A percentile compares a stretch with the other conserved stretches of the same genome.
phyloP scores from a whole-genome alignment of 2,113 vertebrate genomes.

The Limnothrissa miodon region DNA sequence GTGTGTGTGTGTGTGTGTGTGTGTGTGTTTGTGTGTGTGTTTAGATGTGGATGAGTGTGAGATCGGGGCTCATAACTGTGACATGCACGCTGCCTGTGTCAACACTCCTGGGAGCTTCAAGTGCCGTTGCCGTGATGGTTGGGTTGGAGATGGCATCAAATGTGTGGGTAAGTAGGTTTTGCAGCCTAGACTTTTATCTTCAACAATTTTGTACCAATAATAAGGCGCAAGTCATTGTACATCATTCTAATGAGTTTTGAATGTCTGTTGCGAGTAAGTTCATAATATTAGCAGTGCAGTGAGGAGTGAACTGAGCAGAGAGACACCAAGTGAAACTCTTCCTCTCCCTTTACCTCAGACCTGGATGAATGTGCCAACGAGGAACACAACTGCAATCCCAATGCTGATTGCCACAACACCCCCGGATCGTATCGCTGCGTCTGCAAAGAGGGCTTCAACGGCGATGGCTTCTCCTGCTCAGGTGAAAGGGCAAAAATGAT shows the following conservation, averaged over 20 bases:
- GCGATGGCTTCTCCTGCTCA: slow-evolving; percentile 85
- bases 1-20: neutral
- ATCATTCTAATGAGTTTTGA: too few relatives aligned
- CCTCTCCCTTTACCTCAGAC: slow-evolving; percentile 65
- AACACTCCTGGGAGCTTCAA: slow-evolving; percentile 91
- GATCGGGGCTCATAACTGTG: slow-evolving; percentile 86
- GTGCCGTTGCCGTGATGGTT: slow-evolving; percentile 88
- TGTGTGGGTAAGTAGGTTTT: slow-evolving; percentile 84
- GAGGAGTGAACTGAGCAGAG: neutral
- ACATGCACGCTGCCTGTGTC: slow-evolving; percentile 86
- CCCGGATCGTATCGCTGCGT: slow-evolving; percentile 87
- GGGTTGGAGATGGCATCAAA: slow-evolving; percentile 85
- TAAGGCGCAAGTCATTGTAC: too few relatives aligned
- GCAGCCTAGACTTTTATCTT: neutral
- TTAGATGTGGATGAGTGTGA: slow-evolving; percentile 90
- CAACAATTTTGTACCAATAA: too few relatives aligned
- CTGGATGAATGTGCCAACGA: slow-evolving; percentile 83
- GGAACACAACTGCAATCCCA: slow-evolving; percentile 84
- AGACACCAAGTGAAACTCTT: neutral
- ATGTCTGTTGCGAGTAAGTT: neutral
- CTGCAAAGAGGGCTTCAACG: slow-evolving; percentile 84
- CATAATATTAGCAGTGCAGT: neutral
- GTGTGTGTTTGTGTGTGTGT: neutral
- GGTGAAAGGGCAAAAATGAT: slow-evolving; percentile 60
- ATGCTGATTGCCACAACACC: slow-evolving; percentile 84